Percentiles rank a stretch among this genome's conserved stretches.
Conservation (phyloP, 2,113 vertebrate genomes). For the Gymnobelideus leadbeateri region DNA sequence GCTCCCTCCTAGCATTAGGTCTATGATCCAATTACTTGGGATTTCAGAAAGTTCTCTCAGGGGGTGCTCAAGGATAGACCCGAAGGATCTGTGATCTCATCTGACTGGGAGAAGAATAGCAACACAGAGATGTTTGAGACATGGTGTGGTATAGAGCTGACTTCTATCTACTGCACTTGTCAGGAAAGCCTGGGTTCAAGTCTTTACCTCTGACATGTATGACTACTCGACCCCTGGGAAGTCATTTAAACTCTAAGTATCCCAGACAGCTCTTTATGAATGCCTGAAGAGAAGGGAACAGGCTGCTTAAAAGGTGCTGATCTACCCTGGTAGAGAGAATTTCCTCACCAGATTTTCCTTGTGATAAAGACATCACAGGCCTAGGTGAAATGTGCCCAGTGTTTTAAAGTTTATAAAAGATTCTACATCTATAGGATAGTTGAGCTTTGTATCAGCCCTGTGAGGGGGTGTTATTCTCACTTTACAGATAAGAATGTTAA, state of each 20-base stretch:
- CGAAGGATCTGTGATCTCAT: background rate
- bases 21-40: background rate
- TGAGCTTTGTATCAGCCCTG: background rate
- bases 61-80: background rate
- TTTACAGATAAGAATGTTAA: background rate
- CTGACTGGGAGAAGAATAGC: background rate
- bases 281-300: background rate
- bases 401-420: background rate
- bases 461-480: background rate
- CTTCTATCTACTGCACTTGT: background rate
- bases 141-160: background rate
- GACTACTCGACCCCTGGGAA: background rate
- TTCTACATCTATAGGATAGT: background rate
- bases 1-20: background rate
- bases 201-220: background rate
- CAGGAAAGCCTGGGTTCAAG: background rate
- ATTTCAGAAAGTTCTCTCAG: background rate
- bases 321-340: background rate
- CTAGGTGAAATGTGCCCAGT: background rate
- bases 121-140: background rate
- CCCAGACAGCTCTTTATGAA: background rate
- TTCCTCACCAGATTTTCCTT: background rate
- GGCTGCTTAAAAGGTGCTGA: background rate
- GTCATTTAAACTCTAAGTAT: background rate
- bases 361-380: background rate